Conservation (phyloP, 2,888 invertebrate species). For the Brachypterus glaber region DNA sequence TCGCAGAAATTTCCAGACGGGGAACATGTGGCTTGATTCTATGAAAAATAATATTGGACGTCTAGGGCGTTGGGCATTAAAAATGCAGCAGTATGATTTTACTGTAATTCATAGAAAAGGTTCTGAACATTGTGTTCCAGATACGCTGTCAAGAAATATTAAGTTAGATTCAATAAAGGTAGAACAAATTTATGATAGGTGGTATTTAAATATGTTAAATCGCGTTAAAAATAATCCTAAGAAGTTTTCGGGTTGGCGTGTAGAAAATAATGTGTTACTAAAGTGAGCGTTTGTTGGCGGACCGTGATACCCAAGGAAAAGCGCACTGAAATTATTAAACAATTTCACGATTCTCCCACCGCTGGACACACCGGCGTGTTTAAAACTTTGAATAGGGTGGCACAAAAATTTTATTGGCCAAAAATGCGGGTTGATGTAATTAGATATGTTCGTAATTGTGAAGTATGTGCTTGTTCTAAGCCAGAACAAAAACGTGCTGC, state of each 20-base stretch:
- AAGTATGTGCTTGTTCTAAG: background rate
- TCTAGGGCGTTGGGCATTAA: too few species aligned
- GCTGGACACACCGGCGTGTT: conserved; percentile 6
- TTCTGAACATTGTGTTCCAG: too few species aligned
- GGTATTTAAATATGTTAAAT: conserved; percentile 1
- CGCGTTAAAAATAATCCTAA: conserved; percentile 5
- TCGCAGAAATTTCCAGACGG: too few species aligned
- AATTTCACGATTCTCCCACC: conserved; percentile 7
- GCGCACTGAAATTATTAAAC: conserved; percentile 4
- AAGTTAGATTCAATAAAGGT: too few species aligned
- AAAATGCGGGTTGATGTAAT: background rate
- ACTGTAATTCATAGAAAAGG: too few species aligned
- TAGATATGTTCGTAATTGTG: background rate
- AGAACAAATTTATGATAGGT: conserved; percentile 5
- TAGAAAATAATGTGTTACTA: conserved; percentile 7
- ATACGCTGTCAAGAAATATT: too few species aligned
- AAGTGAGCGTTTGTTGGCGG: conserved; percentile 9
- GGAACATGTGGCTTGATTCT: too few species aligned
- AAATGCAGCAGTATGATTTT: too few species aligned
- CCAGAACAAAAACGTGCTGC: background rate
- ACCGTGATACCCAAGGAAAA: conserved; percentile 11
- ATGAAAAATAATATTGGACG: too few species aligned
- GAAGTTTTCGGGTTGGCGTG: conserved; percentile 7
- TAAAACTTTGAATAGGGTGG: conserved; percentile 2
- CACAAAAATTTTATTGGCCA: background rate